Percentiles rank a stretch among this genome's conserved stretches.
Conservation (phyloP, 2,888 invertebrate species). For the Octodonta nipae region DNA sequence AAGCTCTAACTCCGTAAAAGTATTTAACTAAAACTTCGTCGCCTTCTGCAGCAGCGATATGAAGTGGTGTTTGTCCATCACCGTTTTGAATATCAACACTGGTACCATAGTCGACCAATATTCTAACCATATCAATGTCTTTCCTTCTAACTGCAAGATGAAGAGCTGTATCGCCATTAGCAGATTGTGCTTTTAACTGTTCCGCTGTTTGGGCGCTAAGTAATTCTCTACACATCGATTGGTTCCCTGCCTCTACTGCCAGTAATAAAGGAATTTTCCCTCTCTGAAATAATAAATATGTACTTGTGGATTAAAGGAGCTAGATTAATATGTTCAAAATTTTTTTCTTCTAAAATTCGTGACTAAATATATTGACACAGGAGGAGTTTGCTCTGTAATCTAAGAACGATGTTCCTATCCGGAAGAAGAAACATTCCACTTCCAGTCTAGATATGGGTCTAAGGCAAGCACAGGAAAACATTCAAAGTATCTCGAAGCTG, state of each 20-base stretch:
- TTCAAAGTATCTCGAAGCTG: too few species aligned
- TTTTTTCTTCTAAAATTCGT: too few species aligned
- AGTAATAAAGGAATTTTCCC: slow-evolving; percentile 86
- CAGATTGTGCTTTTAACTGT: slow-evolving; percentile 72
- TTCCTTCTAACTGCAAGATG: slow-evolving; percentile 87
- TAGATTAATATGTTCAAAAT: too few species aligned
- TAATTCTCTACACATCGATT: slow-evolving; percentile 87
- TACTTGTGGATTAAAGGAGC: too few species aligned
- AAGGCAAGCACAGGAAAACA: too few species aligned
- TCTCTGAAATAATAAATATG: too few species aligned
- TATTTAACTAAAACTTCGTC: slow-evolving; percentile 90
- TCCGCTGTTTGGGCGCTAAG: slow-evolving; percentile 75
- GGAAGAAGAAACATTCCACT: too few species aligned
- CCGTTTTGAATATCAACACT: slow-evolving; percentile 85
- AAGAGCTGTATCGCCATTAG: slow-evolving; percentile 83
- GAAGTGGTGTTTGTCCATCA: slow-evolving; percentile 87
- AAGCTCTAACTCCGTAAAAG: slow-evolving; percentile 87
- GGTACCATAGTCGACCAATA: slow-evolving; percentile 85
- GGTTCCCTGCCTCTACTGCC: slow-evolving; percentile 90
- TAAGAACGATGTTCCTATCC: too few species aligned
- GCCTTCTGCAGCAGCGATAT: slow-evolving; percentile 90
- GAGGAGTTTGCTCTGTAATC: too few species aligned
- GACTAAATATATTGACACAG: too few species aligned
- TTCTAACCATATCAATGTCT: slow-evolving; percentile 85
- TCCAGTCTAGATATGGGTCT: too few species aligned